These are phyloP conservation scores for Patella vulgata DNA, from an alignment of 1,140 invertebrate species.

Conservation along the genomic window DNA sequence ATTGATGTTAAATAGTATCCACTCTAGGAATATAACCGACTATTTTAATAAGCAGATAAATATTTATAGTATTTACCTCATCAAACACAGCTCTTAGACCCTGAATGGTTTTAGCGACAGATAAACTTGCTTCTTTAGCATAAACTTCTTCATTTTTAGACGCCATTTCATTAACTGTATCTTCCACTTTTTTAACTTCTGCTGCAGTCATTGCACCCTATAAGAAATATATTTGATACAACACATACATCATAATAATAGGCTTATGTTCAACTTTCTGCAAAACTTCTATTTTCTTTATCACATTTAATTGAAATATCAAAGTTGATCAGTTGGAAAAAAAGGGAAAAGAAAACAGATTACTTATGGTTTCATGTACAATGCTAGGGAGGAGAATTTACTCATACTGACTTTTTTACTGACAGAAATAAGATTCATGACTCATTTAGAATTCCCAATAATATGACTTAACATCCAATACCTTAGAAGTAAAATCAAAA, in stretches of 20 bases:
- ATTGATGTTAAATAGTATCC: too few relatives aligned
- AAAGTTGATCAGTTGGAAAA: too few relatives aligned
- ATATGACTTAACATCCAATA: too few relatives aligned
- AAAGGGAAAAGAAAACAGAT: too few relatives aligned
- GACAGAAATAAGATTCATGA: too few relatives aligned
- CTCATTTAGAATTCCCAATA: too few relatives aligned
- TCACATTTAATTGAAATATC: too few relatives aligned
- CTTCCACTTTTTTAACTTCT: conserved; percentile 89
- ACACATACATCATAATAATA: not conserved
- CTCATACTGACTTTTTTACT: too few relatives aligned
- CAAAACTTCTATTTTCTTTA: not conserved
- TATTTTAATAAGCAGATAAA: too few relatives aligned
- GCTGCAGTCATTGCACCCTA: conserved; percentile 82
- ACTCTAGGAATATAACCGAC: too few relatives aligned
- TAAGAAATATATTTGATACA: conserved; percentile 17
- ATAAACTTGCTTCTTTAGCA: conserved; percentile 87
- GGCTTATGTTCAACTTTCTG: not conserved
- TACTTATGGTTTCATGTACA: too few relatives aligned
- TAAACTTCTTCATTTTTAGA: conserved; percentile 85
- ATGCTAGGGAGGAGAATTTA: too few relatives aligned
- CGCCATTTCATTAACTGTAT: conserved; percentile 82
- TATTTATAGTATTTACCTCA: conserved; percentile 70
- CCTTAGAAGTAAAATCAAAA: conserved; percentile 98
- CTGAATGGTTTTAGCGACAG: conserved; percentile 88
- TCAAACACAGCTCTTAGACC: conserved; percentile 98